Percentiles rank a stretch among this genome's conserved stretches.
phyloP scores from a whole-genome alignment of 2,888 invertebrate genomes.

The Meiosimyza decipiens region DNA sequence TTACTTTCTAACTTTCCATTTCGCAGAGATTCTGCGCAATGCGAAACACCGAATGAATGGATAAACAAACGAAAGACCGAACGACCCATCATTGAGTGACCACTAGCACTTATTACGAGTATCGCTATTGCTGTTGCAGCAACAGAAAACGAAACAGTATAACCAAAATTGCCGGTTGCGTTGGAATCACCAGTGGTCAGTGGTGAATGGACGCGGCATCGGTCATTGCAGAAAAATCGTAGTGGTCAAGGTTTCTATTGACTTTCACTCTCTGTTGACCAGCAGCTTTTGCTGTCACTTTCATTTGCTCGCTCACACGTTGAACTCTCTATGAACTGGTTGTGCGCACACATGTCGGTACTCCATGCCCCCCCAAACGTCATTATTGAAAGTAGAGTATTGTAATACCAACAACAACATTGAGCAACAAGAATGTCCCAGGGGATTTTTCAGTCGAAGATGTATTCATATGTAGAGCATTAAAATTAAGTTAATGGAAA shows the following conservation, averaged over 20 bases:
- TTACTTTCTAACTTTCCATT: constrained; percentile 44
- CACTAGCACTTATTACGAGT: background rate
- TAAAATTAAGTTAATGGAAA: too few species aligned
- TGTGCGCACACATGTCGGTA: too few species aligned
- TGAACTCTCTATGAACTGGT: too few species aligned
- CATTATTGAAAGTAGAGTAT: too few species aligned
- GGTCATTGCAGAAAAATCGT: constrained; percentile 35
- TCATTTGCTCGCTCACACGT: background rate
- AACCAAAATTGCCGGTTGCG: constrained; percentile 12
- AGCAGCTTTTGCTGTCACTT: constrained; percentile 28
- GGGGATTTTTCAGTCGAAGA: too few species aligned
- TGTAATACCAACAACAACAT: too few species aligned
- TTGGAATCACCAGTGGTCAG: background rate
- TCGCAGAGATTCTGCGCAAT: constrained; percentile 50
- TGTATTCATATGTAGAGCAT: too few species aligned
- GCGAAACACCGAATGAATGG: constrained; percentile 19
- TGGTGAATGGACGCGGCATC: constrained; percentile 34
- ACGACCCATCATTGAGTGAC: background rate
- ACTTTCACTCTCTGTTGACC: constrained; percentile 60
- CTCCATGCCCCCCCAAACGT: too few species aligned
- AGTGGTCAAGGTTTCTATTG: constrained; percentile 66
- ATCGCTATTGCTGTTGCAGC: background rate
- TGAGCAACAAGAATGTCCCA: too few species aligned
- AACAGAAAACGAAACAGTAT: background rate
- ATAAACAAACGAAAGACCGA: background rate